Base-by-base conservation (phyloP, 2,797 vertebrate species). In the Apodemus agrarius region DNA sequence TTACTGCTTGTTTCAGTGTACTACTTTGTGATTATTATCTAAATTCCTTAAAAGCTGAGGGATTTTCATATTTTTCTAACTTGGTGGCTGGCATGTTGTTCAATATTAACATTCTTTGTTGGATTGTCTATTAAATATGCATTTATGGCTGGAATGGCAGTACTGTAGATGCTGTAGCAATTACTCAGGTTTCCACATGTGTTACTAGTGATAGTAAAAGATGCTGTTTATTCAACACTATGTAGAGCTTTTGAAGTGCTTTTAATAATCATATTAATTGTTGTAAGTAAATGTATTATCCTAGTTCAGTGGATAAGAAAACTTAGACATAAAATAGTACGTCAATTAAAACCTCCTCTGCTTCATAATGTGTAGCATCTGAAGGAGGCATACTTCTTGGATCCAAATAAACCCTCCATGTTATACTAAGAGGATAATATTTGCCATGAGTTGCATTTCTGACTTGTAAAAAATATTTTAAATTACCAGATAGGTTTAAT, bases 241-340 rank as follows among this genome's bases (percentile, higher is more conserved):
- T 65, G 19, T 72, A 59, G 34, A 65, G 2, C 65, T 59, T 87
- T 26, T 81, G 8, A 75, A 34, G 43, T 29, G 1, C 46, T 92
- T 93, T 93, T 83, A 59, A 78, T 83, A 83, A 89, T 54, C 59
- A 92, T 5, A 13, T 57, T 43, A 43, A 19, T 12, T 22, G 12
- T 52, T 0, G 7, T 8, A 96, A 21, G 4, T 59, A 52, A 40
- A 67, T 85, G 4, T 4, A 22, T 63, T 31, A 22, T 74, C 24
- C 26, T 93, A 69, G 19, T 6, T 76, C 84, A 94, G 31, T 40
- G 65, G 17, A 76, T 92, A 67, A 90, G 65, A 80, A 95, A 95
- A 79, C 8, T 52, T 22, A 84, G 65, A 40, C 67, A 14, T 16
- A 74, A 6, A 90, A 69, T 31, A 86, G 16, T 40, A 43, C 65